Evolutionary conservation across 2,797 vertebrate genomes (phyloP).

Genomic region (Etheostoma perlongum): DNA sequence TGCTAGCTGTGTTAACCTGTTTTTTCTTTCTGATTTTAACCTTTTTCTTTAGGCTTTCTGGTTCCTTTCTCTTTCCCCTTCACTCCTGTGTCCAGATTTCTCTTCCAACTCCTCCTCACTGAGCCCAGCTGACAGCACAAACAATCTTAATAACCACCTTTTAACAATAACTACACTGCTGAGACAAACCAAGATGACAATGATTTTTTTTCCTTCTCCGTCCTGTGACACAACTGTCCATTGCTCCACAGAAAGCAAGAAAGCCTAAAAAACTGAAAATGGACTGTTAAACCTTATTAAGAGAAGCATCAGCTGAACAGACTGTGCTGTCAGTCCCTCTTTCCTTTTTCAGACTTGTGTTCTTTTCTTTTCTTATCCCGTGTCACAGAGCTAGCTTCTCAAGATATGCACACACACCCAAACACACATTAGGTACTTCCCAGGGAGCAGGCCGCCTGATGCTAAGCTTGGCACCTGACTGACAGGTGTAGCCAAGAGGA

Average conservation of each 20-base stretch:
- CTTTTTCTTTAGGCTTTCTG: constrained; percentile 16
- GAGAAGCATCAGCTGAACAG: constrained; percentile 62
- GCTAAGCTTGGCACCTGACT: constrained; percentile 80
- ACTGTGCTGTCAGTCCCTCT: constrained; percentile 50
- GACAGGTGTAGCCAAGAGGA: constrained; percentile 84
- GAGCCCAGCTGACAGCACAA: constrained; percentile 58
- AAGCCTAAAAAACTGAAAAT: constrained; percentile 61
- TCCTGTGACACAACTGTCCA: constrained; percentile 57
- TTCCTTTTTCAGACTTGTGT: constrained; percentile 27
- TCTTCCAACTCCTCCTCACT: constrained; percentile 31
- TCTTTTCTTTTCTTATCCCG: constrained; percentile 43
- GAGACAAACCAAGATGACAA: constrained; percentile 70
- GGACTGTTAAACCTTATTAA: constrained; percentile 83
- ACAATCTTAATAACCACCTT: constrained; percentile 81
- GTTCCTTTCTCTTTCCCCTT: constrained; percentile 29
- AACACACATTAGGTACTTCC: constrained; percentile 52
- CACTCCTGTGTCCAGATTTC: constrained; percentile 27
- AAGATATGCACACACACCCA: constrained; percentile 48
- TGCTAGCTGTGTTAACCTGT: constrained; percentile 39
- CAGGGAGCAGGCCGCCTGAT: constrained; percentile 56
- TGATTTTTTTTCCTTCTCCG: constrained; percentile 55
- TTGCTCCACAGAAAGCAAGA: constrained; percentile 43
- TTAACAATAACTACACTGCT: constrained; percentile 72
- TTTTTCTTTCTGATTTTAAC: constrained; percentile 29
- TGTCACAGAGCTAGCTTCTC: constrained; percentile 42